Evolutionary conservation across 2,113 vertebrate genomes (phyloP).

Genomic region (Hoplias malabaricus): DNA sequence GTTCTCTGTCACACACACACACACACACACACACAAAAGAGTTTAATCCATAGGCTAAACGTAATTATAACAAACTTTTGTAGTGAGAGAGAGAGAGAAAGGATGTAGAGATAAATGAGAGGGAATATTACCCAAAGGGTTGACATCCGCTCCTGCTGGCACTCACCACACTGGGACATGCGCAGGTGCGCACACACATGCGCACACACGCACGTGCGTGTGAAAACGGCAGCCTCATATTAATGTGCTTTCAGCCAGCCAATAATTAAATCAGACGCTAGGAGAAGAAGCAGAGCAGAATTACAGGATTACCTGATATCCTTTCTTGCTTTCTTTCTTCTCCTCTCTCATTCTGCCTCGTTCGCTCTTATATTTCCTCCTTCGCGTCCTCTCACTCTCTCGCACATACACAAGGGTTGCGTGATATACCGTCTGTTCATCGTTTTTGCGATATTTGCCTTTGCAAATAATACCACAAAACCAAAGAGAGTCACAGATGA

Average conservation of each 20-base stretch:
- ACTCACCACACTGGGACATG: conserved; percentile 55
- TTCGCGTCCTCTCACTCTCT: not conserved
- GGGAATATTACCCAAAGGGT: conserved; percentile 72
- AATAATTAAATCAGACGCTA: conserved; percentile 77
- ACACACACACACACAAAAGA: not conserved
- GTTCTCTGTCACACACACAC: not conserved
- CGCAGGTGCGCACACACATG: conserved; percentile 26
- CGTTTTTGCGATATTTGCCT: not conserved
- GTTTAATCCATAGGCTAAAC: not conserved
- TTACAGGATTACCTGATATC: conserved; percentile 70
- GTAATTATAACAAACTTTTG: not conserved
- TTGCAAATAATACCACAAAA: not conserved
- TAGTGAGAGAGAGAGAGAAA: conserved; percentile 36
- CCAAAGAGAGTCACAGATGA: not conserved
- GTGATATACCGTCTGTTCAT: not conserved
- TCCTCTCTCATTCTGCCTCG: conserved; percentile 44
- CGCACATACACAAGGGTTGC: not conserved
- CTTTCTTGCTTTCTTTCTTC: conserved; percentile 28
- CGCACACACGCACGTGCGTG: conserved; percentile 26
- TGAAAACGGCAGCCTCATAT: conserved; percentile 78
- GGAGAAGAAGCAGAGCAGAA: conserved; percentile 63
- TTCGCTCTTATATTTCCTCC: conserved; percentile 28
- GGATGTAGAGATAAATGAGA: conserved; percentile 77
- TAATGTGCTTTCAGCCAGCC: conserved; percentile 75
- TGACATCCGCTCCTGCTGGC: conserved; percentile 69